Percentiles rank a stretch among this genome's conserved stretches.
phyloP scores from a whole-genome alignment of 2,113 vertebrate genomes.

The Lynx canadensis region DNA sequence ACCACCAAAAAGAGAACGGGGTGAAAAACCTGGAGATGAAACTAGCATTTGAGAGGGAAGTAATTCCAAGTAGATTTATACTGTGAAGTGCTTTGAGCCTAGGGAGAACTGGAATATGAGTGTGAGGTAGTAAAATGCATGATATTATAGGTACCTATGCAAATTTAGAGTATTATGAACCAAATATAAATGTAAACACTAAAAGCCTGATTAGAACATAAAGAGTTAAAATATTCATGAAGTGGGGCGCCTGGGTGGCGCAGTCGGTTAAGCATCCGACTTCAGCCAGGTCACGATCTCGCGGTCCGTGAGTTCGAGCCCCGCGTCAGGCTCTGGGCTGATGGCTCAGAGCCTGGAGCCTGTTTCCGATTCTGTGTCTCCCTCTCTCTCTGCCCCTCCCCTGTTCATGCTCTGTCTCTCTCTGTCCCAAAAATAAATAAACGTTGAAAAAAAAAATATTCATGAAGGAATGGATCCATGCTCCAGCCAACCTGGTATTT shows the following conservation, averaged over 20 bases:
- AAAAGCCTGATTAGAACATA: slow-evolving; percentile 20
- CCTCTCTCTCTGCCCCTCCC: no score
- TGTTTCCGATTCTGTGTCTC: no score
- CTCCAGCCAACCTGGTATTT: not conserved
- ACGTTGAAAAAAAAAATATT: no score
- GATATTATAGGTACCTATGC: not conserved
- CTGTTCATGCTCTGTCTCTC: no score
- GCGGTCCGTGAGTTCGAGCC: no score
- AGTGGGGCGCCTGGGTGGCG: no score
- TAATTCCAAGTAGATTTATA: not conserved
- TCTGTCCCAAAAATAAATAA: no score
- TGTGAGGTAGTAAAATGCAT: not conserved
- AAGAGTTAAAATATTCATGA: not conserved
- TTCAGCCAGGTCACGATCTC: no score
- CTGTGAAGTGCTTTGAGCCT: not conserved
- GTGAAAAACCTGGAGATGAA: not conserved
- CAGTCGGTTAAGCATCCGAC: no score
- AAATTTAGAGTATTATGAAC: slow-evolving; percentile 7
- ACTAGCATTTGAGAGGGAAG: not conserved
- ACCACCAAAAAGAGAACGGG: not conserved
- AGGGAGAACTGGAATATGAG: not conserved
- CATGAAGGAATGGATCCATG: not conserved
- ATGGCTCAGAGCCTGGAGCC: no score
- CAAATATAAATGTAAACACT: not conserved
- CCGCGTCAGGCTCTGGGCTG: no score